These are phyloP conservation scores for Lepidotrigona ventralis DNA, from an alignment of 1,140 invertebrate genomes.

Conservation along the genomic window DNA sequence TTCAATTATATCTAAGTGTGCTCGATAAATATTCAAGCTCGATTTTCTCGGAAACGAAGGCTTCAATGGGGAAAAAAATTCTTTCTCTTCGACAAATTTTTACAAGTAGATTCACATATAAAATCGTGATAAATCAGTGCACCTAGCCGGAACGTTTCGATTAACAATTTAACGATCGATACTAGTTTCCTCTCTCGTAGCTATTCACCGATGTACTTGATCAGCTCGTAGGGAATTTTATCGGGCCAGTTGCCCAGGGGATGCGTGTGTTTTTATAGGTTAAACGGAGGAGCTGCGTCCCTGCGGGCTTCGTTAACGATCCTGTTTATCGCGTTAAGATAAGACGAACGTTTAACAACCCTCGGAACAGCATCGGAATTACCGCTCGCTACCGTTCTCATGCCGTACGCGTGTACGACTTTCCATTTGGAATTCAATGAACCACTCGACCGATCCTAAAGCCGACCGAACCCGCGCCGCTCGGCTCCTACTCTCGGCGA, in stretches of 20 bases:
- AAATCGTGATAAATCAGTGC: no score
- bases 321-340: constrained; percentile 28
- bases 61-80: no score
- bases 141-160: background rate
- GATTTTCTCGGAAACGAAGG: no score
- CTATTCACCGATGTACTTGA: background rate
- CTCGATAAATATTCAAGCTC: no score
- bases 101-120: no score
- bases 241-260: background rate
- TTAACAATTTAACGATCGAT: background rate
- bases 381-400: background rate
- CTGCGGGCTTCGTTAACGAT: constrained; percentile 19
- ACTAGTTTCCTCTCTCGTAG: background rate
- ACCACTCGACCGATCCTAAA: constrained; percentile 21
- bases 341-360: constrained; percentile 31
- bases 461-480: background rate
- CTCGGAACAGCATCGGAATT: constrained; percentile 21
- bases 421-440: constrained; percentile 48
- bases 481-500: constrained; percentile 1
- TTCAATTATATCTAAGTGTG: no score
- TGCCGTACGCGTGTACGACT: background rate
- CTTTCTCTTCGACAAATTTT: no score
- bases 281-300: background rate
- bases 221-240: background rate
- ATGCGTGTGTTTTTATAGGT: background rate